Evolutionary conservation across 2,797 vertebrate species (phyloP).

Genomic region (Macropodus opercularis): DNA sequence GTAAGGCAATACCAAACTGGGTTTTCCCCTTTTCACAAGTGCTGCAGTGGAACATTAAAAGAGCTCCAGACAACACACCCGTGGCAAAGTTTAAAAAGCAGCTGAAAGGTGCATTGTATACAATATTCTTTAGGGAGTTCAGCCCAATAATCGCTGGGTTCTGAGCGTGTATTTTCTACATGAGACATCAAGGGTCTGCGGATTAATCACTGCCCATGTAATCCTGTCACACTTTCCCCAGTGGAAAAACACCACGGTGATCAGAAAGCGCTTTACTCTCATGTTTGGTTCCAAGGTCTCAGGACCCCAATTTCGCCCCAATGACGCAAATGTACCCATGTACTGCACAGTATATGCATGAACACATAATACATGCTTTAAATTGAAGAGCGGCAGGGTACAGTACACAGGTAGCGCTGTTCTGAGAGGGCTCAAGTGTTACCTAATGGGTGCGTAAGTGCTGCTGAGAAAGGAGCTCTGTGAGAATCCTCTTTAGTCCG

Average conservation of each 20-base stretch:
- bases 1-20: constrained; percentile 73
- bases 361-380: constrained; percentile 52
- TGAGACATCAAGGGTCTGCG: constrained; percentile 68
- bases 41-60: constrained; percentile 68
- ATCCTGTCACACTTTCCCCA: constrained; percentile 50
- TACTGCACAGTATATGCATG: constrained; percentile 43
- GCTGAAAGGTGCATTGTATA: constrained; percentile 77
- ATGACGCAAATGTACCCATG: constrained; percentile 30
- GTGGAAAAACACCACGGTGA: constrained; percentile 65
- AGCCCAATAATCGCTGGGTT: constrained; percentile 65
- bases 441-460: constrained; percentile 56
- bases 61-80: constrained; percentile 67
- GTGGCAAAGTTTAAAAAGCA: constrained; percentile 41
- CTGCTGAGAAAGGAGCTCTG: constrained; percentile 71
- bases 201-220: constrained; percentile 73
- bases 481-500: constrained; percentile 53
- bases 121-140: constrained; percentile 65
- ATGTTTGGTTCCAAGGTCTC: constrained; percentile 55
- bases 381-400: constrained; percentile 23
- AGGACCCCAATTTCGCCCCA: constrained; percentile 16
- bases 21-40: constrained; percentile 75
- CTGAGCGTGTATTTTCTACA: constrained; percentile 72
- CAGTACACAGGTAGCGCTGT: constrained; percentile 62
- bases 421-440: constrained; percentile 53
- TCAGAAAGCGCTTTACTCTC: constrained; percentile 56